phyloP scores from a whole-genome alignment of 2,888 invertebrate genomes.

The Cotesia congregata region DNA sequence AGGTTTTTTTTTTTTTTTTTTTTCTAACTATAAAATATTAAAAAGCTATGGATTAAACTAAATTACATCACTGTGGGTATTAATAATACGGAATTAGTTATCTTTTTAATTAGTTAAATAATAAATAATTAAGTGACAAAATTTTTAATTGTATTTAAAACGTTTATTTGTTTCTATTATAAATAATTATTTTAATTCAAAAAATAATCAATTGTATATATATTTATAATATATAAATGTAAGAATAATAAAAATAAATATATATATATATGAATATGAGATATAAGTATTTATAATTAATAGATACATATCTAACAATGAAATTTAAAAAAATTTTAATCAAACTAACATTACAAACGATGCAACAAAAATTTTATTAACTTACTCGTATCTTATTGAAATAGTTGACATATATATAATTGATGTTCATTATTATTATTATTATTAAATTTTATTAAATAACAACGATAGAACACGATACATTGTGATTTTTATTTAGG shows the following conservation, averaged over 20 bases:
- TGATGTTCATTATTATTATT: neutral
- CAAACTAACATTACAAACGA: neutral
- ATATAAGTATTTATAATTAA: no score
- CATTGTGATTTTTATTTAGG: neutral
- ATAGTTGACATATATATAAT: conserved; percentile 3
- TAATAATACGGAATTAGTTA: neutral
- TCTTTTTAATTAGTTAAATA: neutral
- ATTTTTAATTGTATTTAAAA: no score
- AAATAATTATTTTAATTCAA: no score
- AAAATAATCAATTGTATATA: no score
- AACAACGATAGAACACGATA: conserved; percentile 23
- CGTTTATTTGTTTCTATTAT: no score
- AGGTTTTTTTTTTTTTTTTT: neutral
- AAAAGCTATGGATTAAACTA: neutral
- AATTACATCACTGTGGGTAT: neutral
- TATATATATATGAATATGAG: no score
- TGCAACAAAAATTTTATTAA: neutral
- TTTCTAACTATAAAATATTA: neutral
- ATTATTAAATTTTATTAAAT: conserved; percentile 5
- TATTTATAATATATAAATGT: no score
- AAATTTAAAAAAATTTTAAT: neutral
- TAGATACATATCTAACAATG: neutral
- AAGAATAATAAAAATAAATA: no score
- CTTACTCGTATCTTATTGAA: neutral
- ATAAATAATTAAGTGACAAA: neutral